Evolutionary conservation across 2,113 vertebrate genomes (phyloP).

Genomic region (Syngnathus typhle): DNA sequence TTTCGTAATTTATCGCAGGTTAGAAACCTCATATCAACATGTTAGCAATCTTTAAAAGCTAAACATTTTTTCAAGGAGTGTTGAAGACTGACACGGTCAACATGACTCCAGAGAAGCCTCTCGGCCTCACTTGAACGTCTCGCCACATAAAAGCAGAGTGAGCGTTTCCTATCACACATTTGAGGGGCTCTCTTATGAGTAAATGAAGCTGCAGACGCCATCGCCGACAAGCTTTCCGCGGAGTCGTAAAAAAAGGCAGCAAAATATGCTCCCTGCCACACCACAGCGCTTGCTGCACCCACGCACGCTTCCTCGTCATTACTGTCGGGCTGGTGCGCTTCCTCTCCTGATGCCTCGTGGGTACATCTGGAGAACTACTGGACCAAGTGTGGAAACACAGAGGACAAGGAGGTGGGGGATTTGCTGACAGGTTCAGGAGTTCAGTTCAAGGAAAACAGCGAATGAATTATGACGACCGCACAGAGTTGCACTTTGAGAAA

Average conservation of each 20-base stretch:
- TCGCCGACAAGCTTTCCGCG: slow-evolving; percentile 9
- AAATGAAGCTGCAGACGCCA: slow-evolving; percentile 34
- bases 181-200: slow-evolving; percentile 18
- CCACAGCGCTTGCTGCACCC: slow-evolving; percentile 29
- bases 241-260: slow-evolving; percentile 22
- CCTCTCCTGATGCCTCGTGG: slow-evolving; percentile 48
- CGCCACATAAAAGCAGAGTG: not conserved
- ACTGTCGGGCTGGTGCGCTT: slow-evolving; percentile 35
- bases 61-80: not conserved
- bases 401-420: slow-evolving; percentile 25
- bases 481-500: slow-evolving; percentile 24
- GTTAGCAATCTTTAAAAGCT: not conserved
- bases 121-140: slow-evolving; percentile 7
- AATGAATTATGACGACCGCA: slow-evolving; percentile 36
- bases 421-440: slow-evolving; percentile 12
- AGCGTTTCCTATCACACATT: slow-evolving; percentile 22
- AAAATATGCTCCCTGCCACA: slow-evolving; percentile 28
- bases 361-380: slow-evolving; percentile 54
- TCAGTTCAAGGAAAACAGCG: slow-evolving; percentile 36
- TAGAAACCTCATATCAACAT: not conserved
- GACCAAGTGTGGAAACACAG: slow-evolving; percentile 37
- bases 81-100: not conserved
- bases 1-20: no score
- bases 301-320: slow-evolving; percentile 39
- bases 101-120: not conserved